Percentiles rank a stretch among this genome's conserved stretches.
Evolutionary conservation across 1,140 invertebrate species (phyloP).

Genomic region (Drosophila gunungcola): DNA sequence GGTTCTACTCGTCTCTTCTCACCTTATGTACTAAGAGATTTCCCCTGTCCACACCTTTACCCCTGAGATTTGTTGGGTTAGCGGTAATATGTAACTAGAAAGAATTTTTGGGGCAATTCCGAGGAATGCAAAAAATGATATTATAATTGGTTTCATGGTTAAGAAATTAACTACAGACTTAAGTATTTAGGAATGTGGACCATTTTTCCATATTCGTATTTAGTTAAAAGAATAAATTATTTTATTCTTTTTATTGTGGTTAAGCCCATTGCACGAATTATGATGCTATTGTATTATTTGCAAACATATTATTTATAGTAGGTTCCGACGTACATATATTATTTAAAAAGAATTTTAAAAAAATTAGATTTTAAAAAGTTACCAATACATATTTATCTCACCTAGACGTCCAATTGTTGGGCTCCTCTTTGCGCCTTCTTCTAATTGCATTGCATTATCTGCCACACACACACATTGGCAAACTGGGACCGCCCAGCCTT

Average conservation of each 20-base stretch:
- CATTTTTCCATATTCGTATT: no score
- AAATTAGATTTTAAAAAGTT: neutral
- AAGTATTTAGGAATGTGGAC: no score
- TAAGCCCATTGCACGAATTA: no score
- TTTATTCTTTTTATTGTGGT: no score
- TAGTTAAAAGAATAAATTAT: no score
- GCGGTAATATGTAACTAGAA: neutral
- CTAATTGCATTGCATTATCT: conserved; percentile 25
- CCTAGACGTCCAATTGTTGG: conserved; percentile 42
- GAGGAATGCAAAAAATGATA: neutral
- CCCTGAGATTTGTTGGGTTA: conserved; percentile 30
- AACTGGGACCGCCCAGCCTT: conserved; percentile 26
- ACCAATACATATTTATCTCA: conserved; percentile 14
- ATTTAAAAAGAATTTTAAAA: neutral
- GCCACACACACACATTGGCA: conserved; percentile 9
- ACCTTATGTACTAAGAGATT: conserved; percentile 56
- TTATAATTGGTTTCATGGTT: no score
- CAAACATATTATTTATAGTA: no score
- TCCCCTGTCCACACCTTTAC: conserved; percentile 37
- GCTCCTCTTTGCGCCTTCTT: conserved; percentile 27
- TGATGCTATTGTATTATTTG: no score
- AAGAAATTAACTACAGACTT: no score
- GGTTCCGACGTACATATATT: no score
- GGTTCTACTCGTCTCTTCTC: conserved; percentile 32
- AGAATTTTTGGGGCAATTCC: neutral